Conservation (phyloP, 2,797 vertebrate species). For the Yasuhikotakia modesta region DNA sequence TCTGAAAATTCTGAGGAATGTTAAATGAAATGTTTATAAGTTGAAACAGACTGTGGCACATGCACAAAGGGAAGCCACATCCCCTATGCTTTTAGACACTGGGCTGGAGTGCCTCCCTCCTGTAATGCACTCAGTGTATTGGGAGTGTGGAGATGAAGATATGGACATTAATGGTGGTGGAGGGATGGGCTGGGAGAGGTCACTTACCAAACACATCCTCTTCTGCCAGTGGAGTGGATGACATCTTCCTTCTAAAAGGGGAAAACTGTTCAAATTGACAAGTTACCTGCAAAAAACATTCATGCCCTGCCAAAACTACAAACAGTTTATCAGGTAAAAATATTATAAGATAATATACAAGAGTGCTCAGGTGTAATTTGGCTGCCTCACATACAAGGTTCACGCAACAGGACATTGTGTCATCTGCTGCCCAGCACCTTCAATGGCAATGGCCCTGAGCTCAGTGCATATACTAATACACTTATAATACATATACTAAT, state of each 20-base stretch:
- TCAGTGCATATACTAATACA: not conserved
- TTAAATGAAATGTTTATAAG: constrained; percentile 28
- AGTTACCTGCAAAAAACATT: not conserved
- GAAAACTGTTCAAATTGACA: not conserved
- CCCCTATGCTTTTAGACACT: constrained; percentile 24
- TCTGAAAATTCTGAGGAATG: constrained; percentile 2
- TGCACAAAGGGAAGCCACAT: not conserved
- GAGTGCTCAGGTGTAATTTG: constrained; percentile 28
- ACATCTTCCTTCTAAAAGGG: constrained; percentile 46
- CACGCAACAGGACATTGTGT: constrained; percentile 29
- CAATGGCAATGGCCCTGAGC: not conserved
- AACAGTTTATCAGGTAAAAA: not conserved
- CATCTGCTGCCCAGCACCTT: constrained; percentile 53
- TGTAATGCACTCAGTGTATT: constrained; percentile 44
- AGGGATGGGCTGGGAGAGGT: constrained; percentile 43
- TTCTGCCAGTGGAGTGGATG: constrained; percentile 55
- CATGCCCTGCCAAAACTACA: not conserved
- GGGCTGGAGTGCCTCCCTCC: constrained; percentile 39
- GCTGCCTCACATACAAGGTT: constrained; percentile 24
- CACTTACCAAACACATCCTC: constrained; percentile 62
- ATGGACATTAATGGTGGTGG: constrained; percentile 41
- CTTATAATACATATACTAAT: no score
- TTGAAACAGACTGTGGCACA: constrained; percentile 4
- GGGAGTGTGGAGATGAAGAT: constrained; percentile 45
- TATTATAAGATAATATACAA: not conserved